A percentile compares a stretch with the other conserved stretches of the same genome.
Evolutionary conservation across 2,888 invertebrate genomes (phyloP).

Genomic region (Eustalomyia histrio): DNA sequence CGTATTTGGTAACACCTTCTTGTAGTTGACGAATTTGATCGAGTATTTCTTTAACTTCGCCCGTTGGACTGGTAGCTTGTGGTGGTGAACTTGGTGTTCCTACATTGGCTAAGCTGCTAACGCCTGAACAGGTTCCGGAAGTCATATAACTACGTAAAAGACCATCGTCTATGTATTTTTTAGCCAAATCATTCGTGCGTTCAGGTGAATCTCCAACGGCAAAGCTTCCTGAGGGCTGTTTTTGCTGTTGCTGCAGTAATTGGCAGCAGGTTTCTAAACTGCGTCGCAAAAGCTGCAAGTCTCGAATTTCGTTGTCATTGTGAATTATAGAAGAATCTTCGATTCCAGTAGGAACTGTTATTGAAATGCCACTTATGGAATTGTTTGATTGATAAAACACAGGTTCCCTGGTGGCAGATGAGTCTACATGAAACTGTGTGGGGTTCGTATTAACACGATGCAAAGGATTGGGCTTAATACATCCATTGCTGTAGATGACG

Average conservation of each 20-base stretch:
- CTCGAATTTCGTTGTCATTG: slow-evolving; percentile 70
- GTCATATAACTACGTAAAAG: slow-evolving; percentile 77
- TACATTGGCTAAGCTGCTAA: slow-evolving; percentile 85
- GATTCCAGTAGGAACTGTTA: slow-evolving; percentile 72
- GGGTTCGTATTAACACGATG: slow-evolving; percentile 71
- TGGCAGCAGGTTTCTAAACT: slow-evolving; percentile 79
- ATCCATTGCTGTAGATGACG: slow-evolving; percentile 72
- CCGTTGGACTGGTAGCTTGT: slow-evolving; percentile 89
- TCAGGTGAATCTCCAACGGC: slow-evolving; percentile 65
- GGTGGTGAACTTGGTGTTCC: slow-evolving; percentile 88
- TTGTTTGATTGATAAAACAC: slow-evolving; percentile 74
- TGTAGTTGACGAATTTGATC: slow-evolving; percentile 85
- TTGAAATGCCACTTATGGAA: slow-evolving; percentile 74
- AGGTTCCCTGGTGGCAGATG: slow-evolving; percentile 61
- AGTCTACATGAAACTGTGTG: slow-evolving; percentile 67
- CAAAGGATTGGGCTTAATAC: slow-evolving; percentile 72
- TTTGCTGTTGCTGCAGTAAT: slow-evolving; percentile 72
- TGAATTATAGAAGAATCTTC: slow-evolving; percentile 63
- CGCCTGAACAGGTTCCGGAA: slow-evolving; percentile 83
- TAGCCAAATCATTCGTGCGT: slow-evolving; percentile 68
- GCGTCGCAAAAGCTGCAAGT: slow-evolving; percentile 72
- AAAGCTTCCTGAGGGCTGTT: slow-evolving; percentile 68
- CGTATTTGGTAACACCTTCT: slow-evolving; percentile 78
- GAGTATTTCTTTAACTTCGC: slow-evolving; percentile 86
- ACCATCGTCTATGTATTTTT: slow-evolving; percentile 72